phyloP scores from a whole-genome alignment of 2,797 vertebrate genomes.

The Acipenser ruthenus region DNA sequence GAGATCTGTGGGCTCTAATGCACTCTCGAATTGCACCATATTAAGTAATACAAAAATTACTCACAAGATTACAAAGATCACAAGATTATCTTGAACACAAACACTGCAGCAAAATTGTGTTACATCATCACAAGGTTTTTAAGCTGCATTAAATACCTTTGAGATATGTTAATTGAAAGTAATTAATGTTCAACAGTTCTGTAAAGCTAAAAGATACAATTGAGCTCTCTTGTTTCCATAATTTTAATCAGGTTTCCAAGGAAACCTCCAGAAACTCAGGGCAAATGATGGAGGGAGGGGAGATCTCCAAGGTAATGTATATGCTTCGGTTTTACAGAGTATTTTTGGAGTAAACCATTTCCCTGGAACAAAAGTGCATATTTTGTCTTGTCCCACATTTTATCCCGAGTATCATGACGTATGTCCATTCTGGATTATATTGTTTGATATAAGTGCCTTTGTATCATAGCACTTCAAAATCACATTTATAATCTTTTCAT shows the following conservation, averaged over 20 bases:
- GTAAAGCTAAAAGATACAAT: slow-evolving; percentile 20
- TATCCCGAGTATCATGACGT: not conserved
- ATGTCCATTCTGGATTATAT: not conserved
- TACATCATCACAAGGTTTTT: no score
- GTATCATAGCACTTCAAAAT: no score
- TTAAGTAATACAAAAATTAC: no score
- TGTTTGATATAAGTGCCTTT: not conserved
- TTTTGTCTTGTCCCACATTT: slow-evolving; percentile 21
- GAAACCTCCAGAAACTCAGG: slow-evolving; percentile 47
- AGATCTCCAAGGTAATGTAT: slow-evolving; percentile 46
- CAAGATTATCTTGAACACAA: no score
- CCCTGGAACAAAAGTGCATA: not conserved
- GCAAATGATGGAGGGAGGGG: slow-evolving; percentile 39
- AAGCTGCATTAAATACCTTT: no score
- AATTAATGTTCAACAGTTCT: slow-evolving; percentile 19
- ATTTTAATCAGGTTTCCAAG: slow-evolving; percentile 51
- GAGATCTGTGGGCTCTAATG: no score
- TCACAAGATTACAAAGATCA: no score
- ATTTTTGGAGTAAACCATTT: slow-evolving; percentile 14
- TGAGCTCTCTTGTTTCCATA: slow-evolving; percentile 42
- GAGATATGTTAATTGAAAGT: slow-evolving; percentile 16
- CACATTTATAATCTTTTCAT: no score
- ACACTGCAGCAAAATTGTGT: no score
- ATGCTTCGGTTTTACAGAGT: slow-evolving; percentile 21
- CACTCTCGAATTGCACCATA: no score